phyloP scores from a whole-genome alignment of 2,113 vertebrate genomes.

The Murina feae region DNA sequence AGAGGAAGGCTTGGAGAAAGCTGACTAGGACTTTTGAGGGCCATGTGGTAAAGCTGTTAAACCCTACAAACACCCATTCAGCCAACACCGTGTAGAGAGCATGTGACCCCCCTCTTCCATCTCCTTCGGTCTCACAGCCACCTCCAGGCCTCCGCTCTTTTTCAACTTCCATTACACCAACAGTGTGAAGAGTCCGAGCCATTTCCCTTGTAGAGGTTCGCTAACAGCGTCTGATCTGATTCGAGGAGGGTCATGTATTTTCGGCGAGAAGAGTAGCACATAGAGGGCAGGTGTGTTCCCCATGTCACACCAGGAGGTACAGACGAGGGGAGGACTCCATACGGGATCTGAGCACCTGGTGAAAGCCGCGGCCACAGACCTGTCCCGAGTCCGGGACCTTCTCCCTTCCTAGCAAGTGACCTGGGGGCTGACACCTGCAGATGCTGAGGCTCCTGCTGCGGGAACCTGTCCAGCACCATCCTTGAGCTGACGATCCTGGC shows the following conservation, averaged over 20 bases:
- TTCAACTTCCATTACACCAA: fast-evolving
- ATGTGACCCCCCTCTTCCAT: fast-evolving
- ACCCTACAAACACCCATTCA: background rate
- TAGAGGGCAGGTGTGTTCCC: fast-evolving
- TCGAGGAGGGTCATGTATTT: background rate
- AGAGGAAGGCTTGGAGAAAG: background rate
- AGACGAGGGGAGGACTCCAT: fast-evolving
- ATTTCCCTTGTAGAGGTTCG: background rate
- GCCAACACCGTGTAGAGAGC: too few species aligned
- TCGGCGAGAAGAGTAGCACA: fast-evolving
- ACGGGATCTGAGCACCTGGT: fast-evolving
- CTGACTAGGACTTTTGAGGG: background rate
- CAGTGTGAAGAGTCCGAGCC: background rate
- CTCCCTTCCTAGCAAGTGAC: background rate
- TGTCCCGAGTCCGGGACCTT: background rate
- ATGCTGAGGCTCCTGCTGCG: fast-evolving
- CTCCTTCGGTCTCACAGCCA: fast-evolving
- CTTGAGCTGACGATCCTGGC: fast-evolving
- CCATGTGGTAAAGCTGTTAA: background rate
- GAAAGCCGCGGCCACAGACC: background rate
- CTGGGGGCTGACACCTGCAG: background rate
- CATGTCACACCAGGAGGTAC: fast-evolving
- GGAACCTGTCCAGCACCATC: background rate
- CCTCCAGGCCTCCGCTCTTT: too few species aligned
- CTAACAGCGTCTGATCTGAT: fast-evolving